These are phyloP conservation scores for Thymelicus acteon DNA, from an alignment of 2,888 invertebrate genomes.

Conservation along the genomic window DNA sequence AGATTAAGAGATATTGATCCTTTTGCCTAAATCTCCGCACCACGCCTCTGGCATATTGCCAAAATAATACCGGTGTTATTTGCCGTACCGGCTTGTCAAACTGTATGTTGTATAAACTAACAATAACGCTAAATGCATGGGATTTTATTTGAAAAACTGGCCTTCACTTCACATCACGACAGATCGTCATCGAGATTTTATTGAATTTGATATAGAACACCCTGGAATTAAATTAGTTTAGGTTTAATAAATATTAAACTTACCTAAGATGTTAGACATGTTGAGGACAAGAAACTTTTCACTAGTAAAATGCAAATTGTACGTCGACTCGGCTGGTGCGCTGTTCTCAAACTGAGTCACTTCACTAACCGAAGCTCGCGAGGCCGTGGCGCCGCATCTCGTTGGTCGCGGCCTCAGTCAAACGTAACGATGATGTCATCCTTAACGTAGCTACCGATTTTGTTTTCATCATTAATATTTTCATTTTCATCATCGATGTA, in stretches of 20 bases:
- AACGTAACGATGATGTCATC: slow-evolving; percentile 51
- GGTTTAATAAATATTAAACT: slow-evolving; percentile 50
- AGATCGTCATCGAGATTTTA: too few relatives aligned
- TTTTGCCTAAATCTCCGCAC: slow-evolving; percentile 50
- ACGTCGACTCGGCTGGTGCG: slow-evolving; percentile 58
- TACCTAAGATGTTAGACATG: slow-evolving; percentile 78
- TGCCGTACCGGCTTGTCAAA: slow-evolving; percentile 56
- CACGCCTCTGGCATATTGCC: slow-evolving; percentile 74
- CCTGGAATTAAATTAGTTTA: slow-evolving; percentile 23
- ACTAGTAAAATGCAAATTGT: slow-evolving; percentile 46
- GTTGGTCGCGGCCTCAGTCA: slow-evolving; percentile 47
- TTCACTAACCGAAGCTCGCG: slow-evolving; percentile 43
- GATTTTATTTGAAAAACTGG: too few relatives aligned
- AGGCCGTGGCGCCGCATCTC: slow-evolving; percentile 40
- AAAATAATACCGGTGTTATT: slow-evolving; percentile 65
- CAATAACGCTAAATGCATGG: slow-evolving; percentile 24
- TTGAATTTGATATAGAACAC: not conserved
- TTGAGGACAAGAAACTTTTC: slow-evolving; percentile 52
- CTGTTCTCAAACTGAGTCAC: slow-evolving; percentile 62
- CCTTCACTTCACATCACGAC: not conserved
- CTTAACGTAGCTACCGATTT: slow-evolving; percentile 19
- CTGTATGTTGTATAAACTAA: slow-evolving; percentile 19
- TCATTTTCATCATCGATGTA: not conserved
- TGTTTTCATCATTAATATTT: slow-evolving; percentile 11
- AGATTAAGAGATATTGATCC: slow-evolving; percentile 48